phyloP scores from a whole-genome alignment of 1,140 invertebrate genomes.

The Elysia chlorotica region DNA sequence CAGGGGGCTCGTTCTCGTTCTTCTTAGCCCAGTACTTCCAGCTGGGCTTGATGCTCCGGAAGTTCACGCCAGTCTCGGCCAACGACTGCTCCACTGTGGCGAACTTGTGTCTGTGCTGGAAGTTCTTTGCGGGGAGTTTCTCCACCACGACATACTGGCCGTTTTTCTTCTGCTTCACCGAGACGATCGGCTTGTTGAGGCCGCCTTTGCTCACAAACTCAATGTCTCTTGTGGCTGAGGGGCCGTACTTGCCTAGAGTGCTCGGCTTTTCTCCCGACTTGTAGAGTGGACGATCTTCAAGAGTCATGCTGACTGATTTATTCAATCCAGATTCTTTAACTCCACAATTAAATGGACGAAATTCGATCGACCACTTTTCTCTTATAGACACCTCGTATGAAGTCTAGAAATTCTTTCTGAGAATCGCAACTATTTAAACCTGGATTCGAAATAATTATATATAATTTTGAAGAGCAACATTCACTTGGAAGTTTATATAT shows the following conservation, averaged over 20 bases:
- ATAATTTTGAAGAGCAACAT: too few relatives aligned
- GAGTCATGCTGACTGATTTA: background rate
- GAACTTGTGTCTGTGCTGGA: background rate
- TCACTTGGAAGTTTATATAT: too few relatives aligned
- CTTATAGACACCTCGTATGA: too few relatives aligned
- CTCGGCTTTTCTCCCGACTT: background rate
- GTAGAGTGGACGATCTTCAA: background rate
- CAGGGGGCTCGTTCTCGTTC: background rate
- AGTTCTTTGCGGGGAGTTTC: constrained; percentile 14
- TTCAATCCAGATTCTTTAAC: too few relatives aligned
- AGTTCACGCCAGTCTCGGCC: background rate
- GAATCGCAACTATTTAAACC: too few relatives aligned
- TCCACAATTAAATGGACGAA: too few relatives aligned
- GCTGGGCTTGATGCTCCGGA: background rate
- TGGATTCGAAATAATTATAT: too few relatives aligned
- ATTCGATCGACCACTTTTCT: too few relatives aligned
- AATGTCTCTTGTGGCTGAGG: constrained; percentile 14
- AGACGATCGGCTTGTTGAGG: constrained; percentile 28
- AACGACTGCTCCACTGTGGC: background rate
- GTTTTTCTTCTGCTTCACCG: constrained; percentile 37
- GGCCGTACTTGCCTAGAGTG: constrained; percentile 16
- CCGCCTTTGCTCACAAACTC: constrained; percentile 4
- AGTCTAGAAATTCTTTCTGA: too few relatives aligned
- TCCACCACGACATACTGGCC: constrained; percentile 49
- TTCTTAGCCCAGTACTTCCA: constrained; percentile 17